phyloP scores from a whole-genome alignment of 2,888 invertebrate species.

The Copidosoma aretas region DNA sequence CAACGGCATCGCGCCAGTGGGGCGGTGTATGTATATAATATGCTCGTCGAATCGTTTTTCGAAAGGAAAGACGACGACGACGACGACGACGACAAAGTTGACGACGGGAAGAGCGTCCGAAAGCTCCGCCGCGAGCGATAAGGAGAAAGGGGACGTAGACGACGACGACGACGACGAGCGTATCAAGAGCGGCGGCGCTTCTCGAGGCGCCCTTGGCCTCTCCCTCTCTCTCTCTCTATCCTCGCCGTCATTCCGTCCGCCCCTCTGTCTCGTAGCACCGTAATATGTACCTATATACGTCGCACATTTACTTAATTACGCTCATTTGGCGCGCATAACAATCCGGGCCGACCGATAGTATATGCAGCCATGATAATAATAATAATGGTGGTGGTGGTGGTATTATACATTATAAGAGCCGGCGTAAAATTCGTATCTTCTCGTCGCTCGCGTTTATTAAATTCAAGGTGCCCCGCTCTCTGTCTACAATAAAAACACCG shows the following conservation, averaged over 20 bases:
- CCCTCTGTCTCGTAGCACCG: too few relatives aligned
- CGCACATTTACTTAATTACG: conserved; percentile 11
- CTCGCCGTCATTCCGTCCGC: too few relatives aligned
- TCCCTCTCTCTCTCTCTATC: too few relatives aligned
- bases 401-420: too few relatives aligned
- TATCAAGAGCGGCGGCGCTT: conserved; percentile 37
- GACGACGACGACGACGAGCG: neutral
- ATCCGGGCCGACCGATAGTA: conserved; percentile 4
- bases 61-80: conserved; percentile 10
- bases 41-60: conserved; percentile 27
- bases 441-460: conserved; percentile 1
- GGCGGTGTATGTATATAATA: neutral
- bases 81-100: conserved; percentile 9
- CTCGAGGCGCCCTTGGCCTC: conserved; percentile 43
- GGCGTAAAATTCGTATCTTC: neutral
- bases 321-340: conserved; percentile 5
- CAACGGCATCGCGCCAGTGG: neutral
- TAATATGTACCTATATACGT: too few relatives aligned
- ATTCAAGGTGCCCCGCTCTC: neutral
- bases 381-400: too few relatives aligned
- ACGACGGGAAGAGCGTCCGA: conserved; percentile 29
- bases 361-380: too few relatives aligned
- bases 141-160: conserved; percentile 29
- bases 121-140: conserved; percentile 44
- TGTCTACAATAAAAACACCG: conserved; percentile 7